Base-by-base conservation (phyloP, 2,113 vertebrate genomes). In the Bothrops jararaca region DNA sequence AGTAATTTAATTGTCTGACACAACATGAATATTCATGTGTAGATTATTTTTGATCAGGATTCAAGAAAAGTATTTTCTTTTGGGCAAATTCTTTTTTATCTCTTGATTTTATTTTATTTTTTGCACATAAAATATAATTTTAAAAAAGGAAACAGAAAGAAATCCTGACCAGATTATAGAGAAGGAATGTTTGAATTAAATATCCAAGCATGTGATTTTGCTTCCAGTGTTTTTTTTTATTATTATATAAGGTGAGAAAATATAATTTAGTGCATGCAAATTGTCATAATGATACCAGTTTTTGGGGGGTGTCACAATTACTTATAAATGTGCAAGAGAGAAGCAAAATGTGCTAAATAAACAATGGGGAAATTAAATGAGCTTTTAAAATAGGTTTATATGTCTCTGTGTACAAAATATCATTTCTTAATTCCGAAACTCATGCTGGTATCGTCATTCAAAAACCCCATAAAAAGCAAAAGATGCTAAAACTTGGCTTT, bases 181-280 rank as follows among this genome's bases (percentile, higher is more conserved):
- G 48, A 26, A 58, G 24, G 15, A 48, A 86, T 48, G 26, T n/a
- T 85, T 53, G 54, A 39, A 22, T 50, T 56, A 29, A 54, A 57
- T 91, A 91, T 58, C 53, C 74, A 91, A 50, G 0, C 34, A 1
- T 10, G 89, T 88, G 5, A 89, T 90, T 57, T 93, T 88, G 1
- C 29, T 85, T 94, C 64, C 11, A 29, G 3, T 80, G 20, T 11
- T 80, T 86, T 80, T 6, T 34, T 50, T 48, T 48, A 6, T 48
- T 50, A 45, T 18, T 89, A 95, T 60, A 93, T 95, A 92, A 91
- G 87, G 85, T 42, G 69, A 45, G 15, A 92, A 48, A 92, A 86
- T 91, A 1, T 7, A 6, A 12, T 90, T 93, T 80, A 42, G 92
- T 89, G 54, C 13, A 92, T 15, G 34, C 26, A 53, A 89, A 85